Conservation (phyloP, 2,113 vertebrate genomes). For the Peromyscus californicus region DNA sequence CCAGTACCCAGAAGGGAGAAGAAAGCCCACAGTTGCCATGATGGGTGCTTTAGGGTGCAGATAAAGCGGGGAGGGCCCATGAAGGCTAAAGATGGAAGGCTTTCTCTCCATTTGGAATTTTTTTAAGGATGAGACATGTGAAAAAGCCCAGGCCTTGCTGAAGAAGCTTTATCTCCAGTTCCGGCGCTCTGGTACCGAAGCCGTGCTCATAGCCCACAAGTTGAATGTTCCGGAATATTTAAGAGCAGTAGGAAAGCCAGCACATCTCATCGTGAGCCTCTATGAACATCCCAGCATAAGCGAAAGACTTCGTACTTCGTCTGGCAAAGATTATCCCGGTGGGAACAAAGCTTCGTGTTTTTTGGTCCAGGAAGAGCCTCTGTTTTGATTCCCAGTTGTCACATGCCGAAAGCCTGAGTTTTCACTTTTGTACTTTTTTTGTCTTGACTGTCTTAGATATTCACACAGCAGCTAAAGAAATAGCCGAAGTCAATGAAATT, state of each 20-base stretch:
- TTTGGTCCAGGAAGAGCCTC: neutral
- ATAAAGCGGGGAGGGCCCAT: neutral
- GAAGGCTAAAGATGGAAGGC: neutral
- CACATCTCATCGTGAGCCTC: slow-evolving; percentile 91
- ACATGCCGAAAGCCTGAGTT: neutral
- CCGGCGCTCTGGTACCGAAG: slow-evolving; percentile 94
- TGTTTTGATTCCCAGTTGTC: neutral
- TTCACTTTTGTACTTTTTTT: neutral
- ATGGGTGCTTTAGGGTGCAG: neutral
- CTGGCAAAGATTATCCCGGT: slow-evolving; percentile 92
- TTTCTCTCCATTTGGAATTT: slow-evolving; percentile 12
- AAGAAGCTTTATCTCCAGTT: slow-evolving; percentile 93
- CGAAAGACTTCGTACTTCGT: slow-evolving; percentile 89
- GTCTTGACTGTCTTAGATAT: slow-evolving; percentile 89
- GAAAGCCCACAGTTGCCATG: neutral
- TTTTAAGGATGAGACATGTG: slow-evolving; percentile 87
- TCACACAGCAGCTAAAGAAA: slow-evolving; percentile 92
- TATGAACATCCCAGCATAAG: slow-evolving; percentile 94
- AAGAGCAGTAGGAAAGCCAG: slow-evolving; percentile 90
- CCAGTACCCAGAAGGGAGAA: neutral
- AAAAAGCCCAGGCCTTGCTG: slow-evolving; percentile 90
- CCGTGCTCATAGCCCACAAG: slow-evolving; percentile 88
- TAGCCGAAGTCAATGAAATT: slow-evolving; percentile 93
- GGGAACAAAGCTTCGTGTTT: slow-evolving; percentile 57
- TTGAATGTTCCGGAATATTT: slow-evolving; percentile 90